Conservation (phyloP, 2,888 invertebrate species). For the Sesia bembeciformis region DNA sequence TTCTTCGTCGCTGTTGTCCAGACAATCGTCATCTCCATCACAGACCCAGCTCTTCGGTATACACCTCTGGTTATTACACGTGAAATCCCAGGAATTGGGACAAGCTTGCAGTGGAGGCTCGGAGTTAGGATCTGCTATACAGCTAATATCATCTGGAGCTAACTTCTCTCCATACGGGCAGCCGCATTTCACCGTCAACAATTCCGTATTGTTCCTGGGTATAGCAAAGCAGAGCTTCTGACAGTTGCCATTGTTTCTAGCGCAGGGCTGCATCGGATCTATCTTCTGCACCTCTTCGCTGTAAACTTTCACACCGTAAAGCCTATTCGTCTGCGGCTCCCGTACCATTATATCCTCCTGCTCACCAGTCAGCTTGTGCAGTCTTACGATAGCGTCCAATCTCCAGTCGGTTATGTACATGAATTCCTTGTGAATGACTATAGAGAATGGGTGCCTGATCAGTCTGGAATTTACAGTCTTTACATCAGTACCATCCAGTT, state of each 20-base stretch:
- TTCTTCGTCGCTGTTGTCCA: constrained; percentile 96
- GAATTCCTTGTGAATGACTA: constrained; percentile 91
- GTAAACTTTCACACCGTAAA: constrained; percentile 94
- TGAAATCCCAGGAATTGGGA: constrained; percentile 94
- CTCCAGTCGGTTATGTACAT: constrained; percentile 99
- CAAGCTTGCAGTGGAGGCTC: constrained; percentile 93
- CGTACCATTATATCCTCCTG: constrained; percentile 89
- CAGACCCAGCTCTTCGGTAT: constrained; percentile 96
- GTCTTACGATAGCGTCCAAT: constrained; percentile 91
- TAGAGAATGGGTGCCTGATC: constrained; percentile 92
- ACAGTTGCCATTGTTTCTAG: constrained; percentile 90
- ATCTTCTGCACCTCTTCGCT: constrained; percentile 83
- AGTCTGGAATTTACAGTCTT: constrained; percentile 90
- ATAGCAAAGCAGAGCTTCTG: constrained; percentile 96
- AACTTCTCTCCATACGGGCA: constrained; percentile 95
- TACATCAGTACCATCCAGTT: constrained; percentile 92
- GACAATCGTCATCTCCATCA: constrained; percentile 96
- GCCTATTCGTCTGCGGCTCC: constrained; percentile 91
- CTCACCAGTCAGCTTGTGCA: constrained; percentile 92
- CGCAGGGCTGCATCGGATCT: constrained; percentile 85
- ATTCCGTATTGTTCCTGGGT: constrained; percentile 75
- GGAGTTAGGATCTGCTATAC: constrained; percentile 85
- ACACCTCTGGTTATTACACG: constrained; percentile 92
- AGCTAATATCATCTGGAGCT: constrained; percentile 79
- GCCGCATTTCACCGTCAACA: constrained; percentile 83